phyloP scores from a whole-genome alignment of 2,113 vertebrate genomes.

The Heterochromis multidens region DNA sequence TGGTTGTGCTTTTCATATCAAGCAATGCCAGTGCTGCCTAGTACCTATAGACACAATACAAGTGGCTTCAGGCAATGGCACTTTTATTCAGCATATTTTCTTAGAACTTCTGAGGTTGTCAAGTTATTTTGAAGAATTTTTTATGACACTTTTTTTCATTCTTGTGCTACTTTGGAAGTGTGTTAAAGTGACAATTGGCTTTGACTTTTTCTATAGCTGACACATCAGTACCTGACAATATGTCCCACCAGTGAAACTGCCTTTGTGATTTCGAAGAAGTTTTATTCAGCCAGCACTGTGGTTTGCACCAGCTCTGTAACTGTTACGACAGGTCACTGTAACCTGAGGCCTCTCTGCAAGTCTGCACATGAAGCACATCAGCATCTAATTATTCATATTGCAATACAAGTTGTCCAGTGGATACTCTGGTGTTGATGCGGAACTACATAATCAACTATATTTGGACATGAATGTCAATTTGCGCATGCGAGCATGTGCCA shows the following conservation, averaged over 20 bases:
- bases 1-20: neutral
- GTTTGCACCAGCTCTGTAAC: neutral
- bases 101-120: neutral
- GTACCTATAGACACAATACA: neutral
- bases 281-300: neutral
- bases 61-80: neutral
- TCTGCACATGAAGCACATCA: neutral
- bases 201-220: neutral
- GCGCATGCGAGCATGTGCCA: neutral
- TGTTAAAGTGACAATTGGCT: neutral
- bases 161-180: neutral
- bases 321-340: neutral
- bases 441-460: neutral
- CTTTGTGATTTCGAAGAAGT: neutral
- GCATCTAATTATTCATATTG: neutral
- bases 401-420: neutral
- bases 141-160: neutral
- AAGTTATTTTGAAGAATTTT: neutral
- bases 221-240: neutral
- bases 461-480: slow-evolving; percentile 2
- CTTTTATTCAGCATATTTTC: neutral
- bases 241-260: neutral
- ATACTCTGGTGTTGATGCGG: neutral
- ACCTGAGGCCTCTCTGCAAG: neutral
- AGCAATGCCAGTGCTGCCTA: neutral